Base-by-base conservation (phyloP, 2,888 invertebrate species). In the Caenorhabditis doughertyi region DNA sequence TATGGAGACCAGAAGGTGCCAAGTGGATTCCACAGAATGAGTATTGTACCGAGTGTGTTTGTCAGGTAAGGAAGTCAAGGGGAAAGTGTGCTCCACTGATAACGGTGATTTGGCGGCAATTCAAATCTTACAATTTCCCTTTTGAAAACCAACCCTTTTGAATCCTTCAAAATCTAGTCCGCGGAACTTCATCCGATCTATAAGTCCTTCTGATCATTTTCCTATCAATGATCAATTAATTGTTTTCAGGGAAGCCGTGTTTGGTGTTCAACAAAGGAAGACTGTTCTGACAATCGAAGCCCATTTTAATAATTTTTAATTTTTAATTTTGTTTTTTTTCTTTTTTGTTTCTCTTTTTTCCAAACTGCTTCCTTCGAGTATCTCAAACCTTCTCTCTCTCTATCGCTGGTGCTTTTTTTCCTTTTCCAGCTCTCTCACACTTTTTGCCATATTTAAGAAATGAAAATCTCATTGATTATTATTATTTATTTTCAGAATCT, bases 211-310 rank as follows among this genome's bases (percentile, higher is more conserved):
- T n/a, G n/a, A n/a, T n/a, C n/a, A n/a, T n/a, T n/a, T n/a, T n/a
- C n/a, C n/a, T n/a, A 53, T 27, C 25, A 51, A 51, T 27, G 18
- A 23, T 60, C 9, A 23, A 9, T 35, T 21, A n/a, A n/a, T n/a
- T 23, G 25, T 39, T 72, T 76, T 11, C 64, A 80, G 76, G 80
- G 80, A 65, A 80, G 80, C 71, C 76, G 83, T 55, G 80, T 83
- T 44, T 83, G 83, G 83, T 83, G 83, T 58, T 65, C 80, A 1
- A 68, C 68, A 2, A 83, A 83, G 65, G 83, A 83, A 49, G 83
- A 83, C 56, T 83, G 83, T 47, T 82, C 82, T 8, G 82, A 82
- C 42, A 82, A 73, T 16, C 72, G 82, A 79, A 82, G 82, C 42
- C 82, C 82, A n/a, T 82, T 82, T 42, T 71, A 68, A 44, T 39